phyloP scores from a whole-genome alignment of 2,888 invertebrate genomes.

The Perizoma flavofasciatum region DNA sequence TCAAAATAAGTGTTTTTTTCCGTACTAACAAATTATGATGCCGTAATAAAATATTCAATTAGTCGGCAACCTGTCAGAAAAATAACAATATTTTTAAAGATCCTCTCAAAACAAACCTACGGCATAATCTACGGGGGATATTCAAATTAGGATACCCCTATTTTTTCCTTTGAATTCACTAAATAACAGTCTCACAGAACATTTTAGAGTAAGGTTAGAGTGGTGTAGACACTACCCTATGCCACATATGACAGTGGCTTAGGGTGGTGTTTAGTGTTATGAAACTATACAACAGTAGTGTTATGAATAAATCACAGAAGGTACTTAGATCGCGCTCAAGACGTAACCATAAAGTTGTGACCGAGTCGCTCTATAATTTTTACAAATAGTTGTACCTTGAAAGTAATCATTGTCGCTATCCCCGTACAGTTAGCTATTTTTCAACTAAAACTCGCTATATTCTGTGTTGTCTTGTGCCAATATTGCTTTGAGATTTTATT shows the following conservation, averaged over 20 bases:
- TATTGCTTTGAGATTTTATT: constrained; percentile 38
- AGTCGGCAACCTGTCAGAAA: constrained; percentile 4
- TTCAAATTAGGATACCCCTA: neutral
- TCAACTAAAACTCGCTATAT: constrained; percentile 32
- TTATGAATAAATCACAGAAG: no score
- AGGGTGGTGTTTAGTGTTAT: no score
- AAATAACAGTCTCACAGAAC: no score
- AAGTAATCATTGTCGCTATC: constrained; percentile 33
- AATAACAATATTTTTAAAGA: constrained; percentile 12
- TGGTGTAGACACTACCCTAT: no score
- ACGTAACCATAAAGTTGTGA: constrained; percentile 19
- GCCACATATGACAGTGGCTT: no score
- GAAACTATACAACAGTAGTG: no score
- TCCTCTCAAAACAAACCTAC: constrained; percentile 7
- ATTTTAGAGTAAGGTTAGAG: no score
- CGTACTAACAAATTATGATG: constrained; percentile 11
- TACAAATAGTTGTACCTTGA: constrained; percentile 23
- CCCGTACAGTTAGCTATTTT: constrained; percentile 35
- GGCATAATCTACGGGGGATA: neutral
- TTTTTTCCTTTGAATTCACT: no score
- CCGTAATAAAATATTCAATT: constrained; percentile 8
- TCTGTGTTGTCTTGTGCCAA: constrained; percentile 59
- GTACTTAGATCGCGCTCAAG: no score
- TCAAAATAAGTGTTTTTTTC: constrained; percentile 26
- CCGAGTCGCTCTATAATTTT: constrained; percentile 23